These are phyloP conservation scores for Drosophila albomicans DNA, from an alignment of 1,140 invertebrate species.

Conservation along the genomic window DNA sequence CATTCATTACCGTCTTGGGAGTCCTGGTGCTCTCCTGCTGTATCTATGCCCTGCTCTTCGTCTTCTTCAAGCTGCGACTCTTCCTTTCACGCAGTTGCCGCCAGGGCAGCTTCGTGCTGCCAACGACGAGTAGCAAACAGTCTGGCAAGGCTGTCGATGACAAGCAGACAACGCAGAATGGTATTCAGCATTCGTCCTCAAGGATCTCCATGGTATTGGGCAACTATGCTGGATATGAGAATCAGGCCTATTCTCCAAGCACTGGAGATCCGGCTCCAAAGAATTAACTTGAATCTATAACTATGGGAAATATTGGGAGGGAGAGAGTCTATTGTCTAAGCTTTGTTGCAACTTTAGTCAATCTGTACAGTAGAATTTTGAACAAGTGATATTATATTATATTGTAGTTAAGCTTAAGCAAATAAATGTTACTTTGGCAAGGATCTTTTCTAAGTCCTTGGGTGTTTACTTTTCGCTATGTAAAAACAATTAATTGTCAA, in stretches of 20 bases:
- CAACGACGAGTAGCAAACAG: slow-evolving; percentile 49
- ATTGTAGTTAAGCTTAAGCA: slow-evolving; percentile 47
- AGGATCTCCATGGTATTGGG: slow-evolving; percentile 83
- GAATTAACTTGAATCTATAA: slow-evolving; percentile 12
- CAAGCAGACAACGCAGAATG: slow-evolving; percentile 28
- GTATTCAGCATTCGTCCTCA: slow-evolving; percentile 78
- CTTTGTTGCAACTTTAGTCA: slow-evolving; percentile 44
- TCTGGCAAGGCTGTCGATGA: slow-evolving; percentile 25
- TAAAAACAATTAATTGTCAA: slow-evolving; percentile 34
- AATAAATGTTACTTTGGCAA: slow-evolving; percentile 46
- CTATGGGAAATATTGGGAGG: neutral
- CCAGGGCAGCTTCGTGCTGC: slow-evolving; percentile 57
- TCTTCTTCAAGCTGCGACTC: slow-evolving; percentile 73
- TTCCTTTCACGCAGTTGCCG: slow-evolving; percentile 61
- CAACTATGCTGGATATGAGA: slow-evolving; percentile 73
- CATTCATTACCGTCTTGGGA: slow-evolving; percentile 86
- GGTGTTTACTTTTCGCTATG: slow-evolving; percentile 6
- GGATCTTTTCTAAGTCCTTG: slow-evolving; percentile 5
- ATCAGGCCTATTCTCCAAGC: slow-evolving; percentile 62
- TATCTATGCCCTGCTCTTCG: slow-evolving; percentile 77
- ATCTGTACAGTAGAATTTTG: slow-evolving; percentile 51
- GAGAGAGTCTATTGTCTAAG: slow-evolving; percentile 1
- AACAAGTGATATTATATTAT: slow-evolving; percentile 75
- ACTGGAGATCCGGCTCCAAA: slow-evolving; percentile 49
- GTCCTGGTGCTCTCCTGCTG: slow-evolving; percentile 86